Percentiles rank a stretch among this genome's conserved stretches.
phyloP scores from a whole-genome alignment of 2,113 vertebrate genomes.

The Circaetus gallicus region DNA sequence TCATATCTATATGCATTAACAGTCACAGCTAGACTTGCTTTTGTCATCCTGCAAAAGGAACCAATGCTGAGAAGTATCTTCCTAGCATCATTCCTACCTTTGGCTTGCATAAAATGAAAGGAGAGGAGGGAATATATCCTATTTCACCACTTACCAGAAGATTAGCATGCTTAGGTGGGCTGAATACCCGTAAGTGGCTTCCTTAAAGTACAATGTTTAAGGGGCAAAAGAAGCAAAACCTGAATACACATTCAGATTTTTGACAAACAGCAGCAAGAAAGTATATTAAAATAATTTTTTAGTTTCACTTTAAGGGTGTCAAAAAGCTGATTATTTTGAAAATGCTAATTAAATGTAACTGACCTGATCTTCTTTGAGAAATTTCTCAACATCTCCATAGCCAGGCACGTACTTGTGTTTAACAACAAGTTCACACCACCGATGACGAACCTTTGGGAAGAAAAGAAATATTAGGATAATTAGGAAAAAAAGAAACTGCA shows the following conservation, averaged over 20 bases:
- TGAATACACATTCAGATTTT: background rate
- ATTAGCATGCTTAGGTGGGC: background rate
- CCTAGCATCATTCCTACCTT: background rate
- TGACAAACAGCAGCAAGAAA: background rate
- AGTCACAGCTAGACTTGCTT: background rate
- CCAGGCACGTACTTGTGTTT: slow-evolving; percentile 81
- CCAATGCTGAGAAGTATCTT: background rate
- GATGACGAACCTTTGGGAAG: slow-evolving; percentile 84
- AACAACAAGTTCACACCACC: slow-evolving; percentile 93
- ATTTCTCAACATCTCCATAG: slow-evolving; percentile 82
- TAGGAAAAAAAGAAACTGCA: background rate
- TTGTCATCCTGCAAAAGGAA: background rate
- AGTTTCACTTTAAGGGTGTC: background rate
- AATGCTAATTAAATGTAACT: background rate
- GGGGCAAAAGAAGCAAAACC: background rate
- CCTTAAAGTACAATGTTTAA: background rate
- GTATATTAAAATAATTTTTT: background rate
- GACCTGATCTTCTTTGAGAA: slow-evolving; percentile 90
- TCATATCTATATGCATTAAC: background rate
- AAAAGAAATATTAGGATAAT: background rate
- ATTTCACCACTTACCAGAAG: background rate
- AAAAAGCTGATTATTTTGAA: background rate
- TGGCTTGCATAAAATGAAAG: background rate
- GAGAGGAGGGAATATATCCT: background rate
- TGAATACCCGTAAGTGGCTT: background rate